A percentile compares a stretch with the other conserved stretches of the same genome.
These are phyloP conservation scores for Oligia latruncula DNA, from an alignment of 2,888 invertebrate genomes.

Conservation along the genomic window DNA sequence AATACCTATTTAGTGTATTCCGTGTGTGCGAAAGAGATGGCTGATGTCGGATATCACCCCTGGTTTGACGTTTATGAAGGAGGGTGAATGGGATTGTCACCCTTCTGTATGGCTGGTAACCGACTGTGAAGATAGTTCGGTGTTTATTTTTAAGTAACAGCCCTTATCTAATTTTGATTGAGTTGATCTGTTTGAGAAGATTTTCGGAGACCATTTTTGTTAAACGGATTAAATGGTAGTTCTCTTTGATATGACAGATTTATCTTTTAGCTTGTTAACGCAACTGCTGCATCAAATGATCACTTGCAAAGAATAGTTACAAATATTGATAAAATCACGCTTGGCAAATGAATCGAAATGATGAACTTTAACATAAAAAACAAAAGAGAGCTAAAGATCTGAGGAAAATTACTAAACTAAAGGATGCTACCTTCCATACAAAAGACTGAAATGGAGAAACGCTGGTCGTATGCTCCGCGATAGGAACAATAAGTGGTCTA, in stretches of 20 bases:
- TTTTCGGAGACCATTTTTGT: slow-evolving; percentile 22
- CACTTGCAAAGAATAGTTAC: background rate
- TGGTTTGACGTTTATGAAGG: slow-evolving; percentile 79
- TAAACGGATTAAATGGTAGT: background rate
- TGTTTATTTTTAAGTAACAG: slow-evolving; percentile 77
- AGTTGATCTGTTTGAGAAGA: slow-evolving; percentile 41
- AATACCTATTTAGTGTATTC: slow-evolving; percentile 89
- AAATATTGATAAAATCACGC: background rate
- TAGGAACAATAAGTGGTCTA: too few species aligned
- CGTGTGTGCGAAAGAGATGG: slow-evolving; percentile 74
- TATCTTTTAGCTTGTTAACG: background rate
- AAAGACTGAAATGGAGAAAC: background rate
- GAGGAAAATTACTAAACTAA: background rate
- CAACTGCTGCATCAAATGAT: background rate
- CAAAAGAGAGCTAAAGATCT: background rate
- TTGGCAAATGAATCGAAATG: background rate
- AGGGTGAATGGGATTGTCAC: slow-evolving; percentile 77
- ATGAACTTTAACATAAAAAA: background rate
- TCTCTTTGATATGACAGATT: background rate
- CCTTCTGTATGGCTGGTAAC: slow-evolving; percentile 74
- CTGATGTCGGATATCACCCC: slow-evolving; percentile 76
- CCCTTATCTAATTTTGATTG: slow-evolving; percentile 63
- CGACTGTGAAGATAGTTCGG: slow-evolving; percentile 84
- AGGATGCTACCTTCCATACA: background rate
- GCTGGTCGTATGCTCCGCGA: background rate